A percentile compares a stretch with the other conserved stretches of the same genome.
Conservation (phyloP, 2,797 vertebrate genomes). For the Pachyuromys duprasi region DNA sequence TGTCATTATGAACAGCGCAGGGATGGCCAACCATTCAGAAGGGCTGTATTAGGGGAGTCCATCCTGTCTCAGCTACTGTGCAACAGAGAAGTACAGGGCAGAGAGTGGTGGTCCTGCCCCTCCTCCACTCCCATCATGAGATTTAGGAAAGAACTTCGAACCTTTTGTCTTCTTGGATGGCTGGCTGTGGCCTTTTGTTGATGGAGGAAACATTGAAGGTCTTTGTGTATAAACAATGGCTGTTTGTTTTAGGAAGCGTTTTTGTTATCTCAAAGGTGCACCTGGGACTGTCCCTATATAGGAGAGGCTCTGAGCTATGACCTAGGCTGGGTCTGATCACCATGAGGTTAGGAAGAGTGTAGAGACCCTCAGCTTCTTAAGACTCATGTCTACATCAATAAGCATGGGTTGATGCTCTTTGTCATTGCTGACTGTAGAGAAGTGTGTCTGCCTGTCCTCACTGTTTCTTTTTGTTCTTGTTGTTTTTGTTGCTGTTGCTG, state of each 20-base stretch:
- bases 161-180: constrained; percentile 70
- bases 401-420: neutral
- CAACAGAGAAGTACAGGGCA: neutral
- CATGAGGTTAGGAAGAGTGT: neutral
- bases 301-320: constrained; percentile 40
- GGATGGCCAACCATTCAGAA: neutral
- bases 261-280: constrained; percentile 85
- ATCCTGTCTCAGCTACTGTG: neutral
- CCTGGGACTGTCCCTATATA: constrained; percentile 74
- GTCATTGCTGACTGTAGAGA: neutral
- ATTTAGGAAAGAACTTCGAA: constrained; percentile 63
- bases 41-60: neutral
- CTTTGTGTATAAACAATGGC: constrained; percentile 84
- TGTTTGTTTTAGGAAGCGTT: constrained; percentile 80
- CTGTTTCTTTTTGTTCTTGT: neutral
- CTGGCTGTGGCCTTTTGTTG: constrained; percentile 72
- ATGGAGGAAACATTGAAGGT: constrained; percentile 71
- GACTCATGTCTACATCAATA: neutral
- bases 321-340: constrained; percentile 39
- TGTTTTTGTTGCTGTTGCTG: neutral
- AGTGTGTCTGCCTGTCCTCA: neutral
- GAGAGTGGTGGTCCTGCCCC: neutral
- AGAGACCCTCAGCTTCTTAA: constrained; percentile 38
- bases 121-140: neutral
- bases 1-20: neutral